Conservation (phyloP, 2,888 invertebrate genomes). For the Baccha elongata region DNA sequence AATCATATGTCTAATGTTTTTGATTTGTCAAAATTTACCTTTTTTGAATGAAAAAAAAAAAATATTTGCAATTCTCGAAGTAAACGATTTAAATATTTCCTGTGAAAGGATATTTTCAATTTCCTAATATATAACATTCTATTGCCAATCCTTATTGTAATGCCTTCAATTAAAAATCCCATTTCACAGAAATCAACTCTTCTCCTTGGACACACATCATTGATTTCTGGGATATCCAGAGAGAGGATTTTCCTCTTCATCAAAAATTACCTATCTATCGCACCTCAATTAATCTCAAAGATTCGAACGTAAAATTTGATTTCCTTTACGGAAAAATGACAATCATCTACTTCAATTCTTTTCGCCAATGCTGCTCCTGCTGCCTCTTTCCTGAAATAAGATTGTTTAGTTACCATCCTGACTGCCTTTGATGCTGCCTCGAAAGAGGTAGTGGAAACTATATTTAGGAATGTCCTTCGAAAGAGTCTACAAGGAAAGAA, state of each 20-base stretch:
- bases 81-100: no score
- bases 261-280: neutral
- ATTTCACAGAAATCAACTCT: no score
- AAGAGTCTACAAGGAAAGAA: neutral
- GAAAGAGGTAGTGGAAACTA: neutral
- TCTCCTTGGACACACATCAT: no score
- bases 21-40: no score
- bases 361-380: neutral
- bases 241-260: neutral
- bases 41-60: no score
- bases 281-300: constrained; percentile 31
- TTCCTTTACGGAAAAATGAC: constrained; percentile 22
- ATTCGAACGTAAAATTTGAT: constrained; percentile 19
- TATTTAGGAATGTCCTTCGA: constrained; percentile 10
- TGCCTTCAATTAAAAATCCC: no score
- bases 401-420: neutral
- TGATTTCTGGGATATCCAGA: no score
- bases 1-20: no score
- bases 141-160: no score
- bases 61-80: no score
- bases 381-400: neutral
- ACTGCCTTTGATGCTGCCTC: neutral
- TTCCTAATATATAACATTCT: no score
- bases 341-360: constrained; percentile 15
- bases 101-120: no score